phyloP scores from a whole-genome alignment of 2,888 invertebrate species.

The Hydrotaea diabolus region DNA sequence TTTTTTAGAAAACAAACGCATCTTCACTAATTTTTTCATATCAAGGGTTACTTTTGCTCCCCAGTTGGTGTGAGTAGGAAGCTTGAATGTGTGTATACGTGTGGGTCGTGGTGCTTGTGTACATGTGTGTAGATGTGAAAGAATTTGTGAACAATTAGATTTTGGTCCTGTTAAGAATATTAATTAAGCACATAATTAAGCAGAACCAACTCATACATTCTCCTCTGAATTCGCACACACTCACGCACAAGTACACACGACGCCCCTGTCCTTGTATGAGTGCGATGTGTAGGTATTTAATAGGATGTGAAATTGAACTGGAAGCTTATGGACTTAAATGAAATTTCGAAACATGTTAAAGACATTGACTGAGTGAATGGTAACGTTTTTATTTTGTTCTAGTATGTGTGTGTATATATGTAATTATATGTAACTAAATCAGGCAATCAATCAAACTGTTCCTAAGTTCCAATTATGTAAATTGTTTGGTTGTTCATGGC shows the following conservation, averaged over 20 bases:
- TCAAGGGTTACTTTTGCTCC: not conserved
- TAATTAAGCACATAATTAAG: conserved; percentile 60
- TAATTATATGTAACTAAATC: conserved; percentile 1
- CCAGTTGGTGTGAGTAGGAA: not conserved
- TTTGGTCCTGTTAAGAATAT: conserved; percentile 56
- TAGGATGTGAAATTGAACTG: conserved; percentile 24
- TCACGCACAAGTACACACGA: not conserved
- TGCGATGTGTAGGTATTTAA: conserved; percentile 14
- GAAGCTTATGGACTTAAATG: conserved; percentile 24
- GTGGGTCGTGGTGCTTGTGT: not conserved
- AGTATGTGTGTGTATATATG: not conserved
- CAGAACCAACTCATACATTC: conserved; percentile 11
- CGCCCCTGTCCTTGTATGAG: not conserved
- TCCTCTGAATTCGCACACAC: not conserved
- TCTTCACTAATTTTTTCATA: not conserved
- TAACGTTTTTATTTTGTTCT: not conserved
- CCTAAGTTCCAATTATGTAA: conserved; percentile 26
- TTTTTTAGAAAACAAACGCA: conserved; percentile 32
- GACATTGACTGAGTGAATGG: not conserved
- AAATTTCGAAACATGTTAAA: conserved; percentile 20
- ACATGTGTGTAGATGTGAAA: conserved; percentile 15
- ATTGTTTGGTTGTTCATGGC: conserved; percentile 18
- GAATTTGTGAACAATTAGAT: conserved; percentile 62
- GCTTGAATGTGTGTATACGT: too few relatives aligned
- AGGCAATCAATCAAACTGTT: conserved; percentile 31